Evolutionary conservation across 2,888 invertebrate genomes (phyloP), one percentile per base, ranked within the genome.

Genomic region (Pinctada fucata): DNA sequence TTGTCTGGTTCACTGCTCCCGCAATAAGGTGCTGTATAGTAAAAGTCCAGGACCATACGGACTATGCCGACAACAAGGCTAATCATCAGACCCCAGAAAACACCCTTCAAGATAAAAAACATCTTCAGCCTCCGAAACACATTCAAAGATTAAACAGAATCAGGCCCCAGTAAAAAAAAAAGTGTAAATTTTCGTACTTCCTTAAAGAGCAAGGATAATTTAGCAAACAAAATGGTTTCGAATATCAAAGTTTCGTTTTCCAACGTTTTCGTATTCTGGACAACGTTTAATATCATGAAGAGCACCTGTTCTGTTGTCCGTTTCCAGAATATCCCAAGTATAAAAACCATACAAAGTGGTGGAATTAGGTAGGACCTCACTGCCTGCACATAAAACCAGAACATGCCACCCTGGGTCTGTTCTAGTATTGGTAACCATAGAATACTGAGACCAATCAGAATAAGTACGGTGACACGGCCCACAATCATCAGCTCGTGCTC

Each of bases 351-450:
- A 83, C 93, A 93, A 79, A 94, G 93, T 1, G 94, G 94, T 1
- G 94, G 94, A 0, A 94, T 91, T 16, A 94, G 87, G 83, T 93
- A 94, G 58, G 93, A 91, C 31, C 93, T 92, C 45, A 94, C 92
- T 72, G 93, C 91, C 87, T 94, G 94, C 76, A 94, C 93, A 90
- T 94, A 94, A 83, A 93, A 93, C 90, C 94, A 94, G 31, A 94
- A 91, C 85, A 94, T 93, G 45, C 93, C 92, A 50, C 93, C 93
- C 78, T 93, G 93, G 47, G 86, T 84, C 16, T 82, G 79, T 83
- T 93, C 91, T 45, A 94, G 91, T 31, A 94, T 92, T 2, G 94
- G 94, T 58, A 94, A 92, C 94, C 92, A 92, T 3, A 91, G 82
- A 50, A 92, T 88, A 78, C 92, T 91, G 64, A 91, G 71, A 1